Percentiles rank a stretch among this genome's conserved stretches.
These are phyloP conservation scores for Calidris pugnax DNA, from an alignment of 2,113 vertebrate genomes.

Conservation along the genomic window DNA sequence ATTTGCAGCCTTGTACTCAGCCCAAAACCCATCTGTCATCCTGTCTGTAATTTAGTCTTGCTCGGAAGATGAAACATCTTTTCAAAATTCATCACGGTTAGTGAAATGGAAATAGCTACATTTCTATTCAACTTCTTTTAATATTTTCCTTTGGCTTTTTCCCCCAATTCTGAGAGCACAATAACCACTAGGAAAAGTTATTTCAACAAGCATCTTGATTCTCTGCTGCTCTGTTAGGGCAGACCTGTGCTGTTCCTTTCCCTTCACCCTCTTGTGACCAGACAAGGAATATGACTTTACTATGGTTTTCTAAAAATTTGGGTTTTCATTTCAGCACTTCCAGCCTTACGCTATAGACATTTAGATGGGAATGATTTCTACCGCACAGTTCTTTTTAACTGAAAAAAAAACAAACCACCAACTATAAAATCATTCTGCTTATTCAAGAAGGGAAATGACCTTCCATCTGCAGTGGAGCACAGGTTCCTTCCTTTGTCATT, in stretches of 20 bases:
- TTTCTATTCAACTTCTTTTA: background rate
- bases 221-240: background rate
- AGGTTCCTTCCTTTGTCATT: background rate
- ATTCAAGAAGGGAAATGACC: background rate
- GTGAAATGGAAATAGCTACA: constrained; percentile 14
- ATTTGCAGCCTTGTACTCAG: background rate
- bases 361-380: background rate
- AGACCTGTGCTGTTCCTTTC: background rate
- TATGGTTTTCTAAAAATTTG: background rate
- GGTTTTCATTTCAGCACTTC: background rate
- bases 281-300: background rate
- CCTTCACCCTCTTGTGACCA: background rate
- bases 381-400: background rate
- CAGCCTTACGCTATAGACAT: background rate
- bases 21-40: constrained; percentile 29
- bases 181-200: background rate
- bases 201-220: background rate
- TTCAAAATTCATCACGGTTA: background rate
- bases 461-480: background rate
- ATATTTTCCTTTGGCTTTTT: background rate
- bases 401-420: background rate
- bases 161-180: background rate
- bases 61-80: constrained; percentile 32
- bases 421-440: background rate
- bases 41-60: constrained; percentile 18